These are phyloP conservation scores for Diorhabda carinulata DNA, from an alignment of 1,140 invertebrate genomes.

Conservation along the genomic window DNA sequence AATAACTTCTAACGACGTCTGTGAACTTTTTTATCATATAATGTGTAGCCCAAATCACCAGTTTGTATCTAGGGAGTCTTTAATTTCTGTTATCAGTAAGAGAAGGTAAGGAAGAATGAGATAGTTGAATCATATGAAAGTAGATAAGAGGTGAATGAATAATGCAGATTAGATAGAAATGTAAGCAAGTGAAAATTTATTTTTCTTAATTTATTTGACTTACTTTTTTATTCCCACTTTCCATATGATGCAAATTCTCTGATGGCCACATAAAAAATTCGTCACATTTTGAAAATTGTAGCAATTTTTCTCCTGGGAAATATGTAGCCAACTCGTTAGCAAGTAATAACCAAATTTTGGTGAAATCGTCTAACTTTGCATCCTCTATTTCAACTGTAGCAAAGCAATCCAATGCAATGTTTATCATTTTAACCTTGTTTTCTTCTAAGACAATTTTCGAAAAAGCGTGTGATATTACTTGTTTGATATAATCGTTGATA, in stretches of 20 bases:
- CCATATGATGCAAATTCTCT: slow-evolving; percentile 20
- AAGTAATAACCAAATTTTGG: slow-evolving; percentile 23
- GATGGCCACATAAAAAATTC: slow-evolving; percentile 27
- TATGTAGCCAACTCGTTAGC: slow-evolving; percentile 10
- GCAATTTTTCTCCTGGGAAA: slow-evolving; percentile 9
- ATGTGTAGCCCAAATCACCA: too few species aligned
- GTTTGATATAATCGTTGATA: slow-evolving; percentile 5
- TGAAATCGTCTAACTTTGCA: slow-evolving; percentile 16
- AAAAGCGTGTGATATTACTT: slow-evolving; percentile 6
- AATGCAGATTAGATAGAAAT: too few species aligned
- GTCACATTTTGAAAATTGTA: slow-evolving; percentile 11
- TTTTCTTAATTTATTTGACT: too few species aligned
- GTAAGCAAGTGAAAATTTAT: too few species aligned
- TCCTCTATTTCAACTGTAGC: slow-evolving; percentile 13
- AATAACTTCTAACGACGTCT: too few species aligned
- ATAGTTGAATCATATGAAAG: too few species aligned
- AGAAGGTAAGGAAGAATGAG: too few species aligned
- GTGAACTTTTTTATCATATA: too few species aligned
- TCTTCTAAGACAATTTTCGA: slow-evolving; percentile 11
- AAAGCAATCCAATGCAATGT: slow-evolving; percentile 11
- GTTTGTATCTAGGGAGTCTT: too few species aligned
- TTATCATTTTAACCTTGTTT: slow-evolving; percentile 14
- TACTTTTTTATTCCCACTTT: slow-evolving; percentile 19
- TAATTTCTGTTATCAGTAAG: too few species aligned
- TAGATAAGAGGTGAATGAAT: too few species aligned